These are phyloP conservation scores for Crypturellus undulatus DNA, from an alignment of 2,113 vertebrate genomes.

Conservation along the genomic window DNA sequence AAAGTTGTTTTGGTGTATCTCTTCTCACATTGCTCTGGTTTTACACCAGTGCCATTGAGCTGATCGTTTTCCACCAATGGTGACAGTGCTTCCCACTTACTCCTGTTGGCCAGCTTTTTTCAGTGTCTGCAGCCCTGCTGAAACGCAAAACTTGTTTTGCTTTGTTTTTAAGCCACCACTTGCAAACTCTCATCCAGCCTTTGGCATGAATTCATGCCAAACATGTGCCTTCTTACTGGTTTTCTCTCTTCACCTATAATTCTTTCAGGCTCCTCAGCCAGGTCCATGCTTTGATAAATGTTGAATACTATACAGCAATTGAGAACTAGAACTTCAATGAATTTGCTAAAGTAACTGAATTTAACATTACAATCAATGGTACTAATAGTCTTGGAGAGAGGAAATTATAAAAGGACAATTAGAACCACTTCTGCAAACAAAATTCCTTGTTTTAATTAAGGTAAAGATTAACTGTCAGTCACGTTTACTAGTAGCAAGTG, in stretches of 20 bases:
- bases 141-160: not conserved
- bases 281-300: not conserved
- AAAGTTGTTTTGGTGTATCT: not conserved
- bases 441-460: constrained; percentile 59
- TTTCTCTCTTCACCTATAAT: not conserved
- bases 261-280: not conserved
- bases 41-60: not conserved
- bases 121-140: not conserved
- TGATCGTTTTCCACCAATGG: not conserved
- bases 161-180: not conserved
- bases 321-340: constrained; percentile 47
- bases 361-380: constrained; percentile 44
- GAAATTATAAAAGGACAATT: constrained; percentile 41
- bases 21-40: not conserved
- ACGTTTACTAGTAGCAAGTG: constrained; percentile 27
- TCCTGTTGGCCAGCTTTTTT: not conserved
- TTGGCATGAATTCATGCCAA: not conserved
- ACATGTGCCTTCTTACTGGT: not conserved
- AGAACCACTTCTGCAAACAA: constrained; percentile 55
- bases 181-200: not conserved
- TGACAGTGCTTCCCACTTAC: not conserved
- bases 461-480: constrained; percentile 55
- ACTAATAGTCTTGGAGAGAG: constrained; percentile 24
- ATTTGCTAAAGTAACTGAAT: constrained; percentile 58
- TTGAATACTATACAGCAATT: not conserved